Percentiles rank a stretch among this genome's conserved stretches.
phyloP scores from a whole-genome alignment of 2,888 invertebrate genomes.

The Drosophila monieri region DNA sequence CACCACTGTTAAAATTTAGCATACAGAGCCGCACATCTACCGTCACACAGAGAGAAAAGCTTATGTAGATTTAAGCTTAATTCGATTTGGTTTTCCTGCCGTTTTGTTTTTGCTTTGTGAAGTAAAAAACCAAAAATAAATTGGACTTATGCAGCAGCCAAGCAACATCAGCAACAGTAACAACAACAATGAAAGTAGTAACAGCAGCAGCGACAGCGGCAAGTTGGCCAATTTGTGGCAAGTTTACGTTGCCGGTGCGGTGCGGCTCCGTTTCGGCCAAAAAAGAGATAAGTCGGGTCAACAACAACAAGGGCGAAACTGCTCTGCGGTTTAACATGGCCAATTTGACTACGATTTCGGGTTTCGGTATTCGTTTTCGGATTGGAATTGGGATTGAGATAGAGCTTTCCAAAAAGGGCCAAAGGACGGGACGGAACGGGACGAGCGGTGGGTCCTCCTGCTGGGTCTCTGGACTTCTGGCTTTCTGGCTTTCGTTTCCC shows the following conservation, averaged over 20 bases:
- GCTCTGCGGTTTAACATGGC: slow-evolving; percentile 73
- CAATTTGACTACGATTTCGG: slow-evolving; percentile 72
- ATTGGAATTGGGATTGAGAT: slow-evolving; percentile 33
- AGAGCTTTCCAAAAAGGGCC: slow-evolving; percentile 12
- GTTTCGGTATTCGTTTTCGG: slow-evolving; percentile 38
- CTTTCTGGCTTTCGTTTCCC: neutral
- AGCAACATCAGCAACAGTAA: slow-evolving; percentile 35
- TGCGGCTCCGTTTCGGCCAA: slow-evolving; percentile 52
- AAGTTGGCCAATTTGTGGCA: slow-evolving; percentile 73
- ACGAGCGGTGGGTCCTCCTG: slow-evolving; percentile 4
- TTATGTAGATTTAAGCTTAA: slow-evolving; percentile 75
- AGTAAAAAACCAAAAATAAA: slow-evolving; percentile 65
- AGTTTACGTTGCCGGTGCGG: slow-evolving; percentile 66
- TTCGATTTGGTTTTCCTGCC: slow-evolving; percentile 70
- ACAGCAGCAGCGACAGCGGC: slow-evolving; percentile 28
- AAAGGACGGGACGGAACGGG: slow-evolving; percentile 3
- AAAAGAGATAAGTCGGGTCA: slow-evolving; percentile 71
- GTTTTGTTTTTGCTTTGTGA: slow-evolving; percentile 55
- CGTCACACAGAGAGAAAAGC: slow-evolving; percentile 68
- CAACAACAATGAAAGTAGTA: slow-evolving; percentile 11
- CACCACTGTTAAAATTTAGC: slow-evolving; percentile 13
- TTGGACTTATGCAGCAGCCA: slow-evolving; percentile 70
- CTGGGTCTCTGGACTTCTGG: slow-evolving; percentile 1
- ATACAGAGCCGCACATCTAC: slow-evolving; percentile 19
- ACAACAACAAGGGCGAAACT: slow-evolving; percentile 66